A percentile compares a stretch with the other conserved stretches of the same genome.
Evolutionary conservation across 1,140 invertebrate species (phyloP).

Genomic region (Cotesia chilonis): DNA sequence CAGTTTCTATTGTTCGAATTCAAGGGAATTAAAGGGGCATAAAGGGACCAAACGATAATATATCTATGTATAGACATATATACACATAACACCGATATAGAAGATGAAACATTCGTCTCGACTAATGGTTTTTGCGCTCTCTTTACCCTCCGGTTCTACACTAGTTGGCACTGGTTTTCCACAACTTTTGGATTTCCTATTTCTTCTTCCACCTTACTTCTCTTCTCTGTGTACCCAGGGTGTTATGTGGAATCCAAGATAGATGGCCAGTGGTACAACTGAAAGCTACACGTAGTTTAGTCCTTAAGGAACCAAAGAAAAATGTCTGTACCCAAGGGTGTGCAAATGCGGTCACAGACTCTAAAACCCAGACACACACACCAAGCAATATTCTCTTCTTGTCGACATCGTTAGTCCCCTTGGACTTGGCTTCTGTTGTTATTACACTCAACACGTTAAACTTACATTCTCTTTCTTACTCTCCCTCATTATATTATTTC

Average conservation of each 20-base stretch:
- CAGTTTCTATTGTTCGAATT: constrained; percentile 31
- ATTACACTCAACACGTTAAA: neutral
- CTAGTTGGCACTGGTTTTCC: neutral
- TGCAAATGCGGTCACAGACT: constrained; percentile 25
- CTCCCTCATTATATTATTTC: no score
- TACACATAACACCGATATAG: neutral
- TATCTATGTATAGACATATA: constrained; percentile 2
- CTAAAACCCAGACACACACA: constrained; percentile 6
- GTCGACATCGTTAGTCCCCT: constrained; percentile 6
- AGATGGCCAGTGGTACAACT: constrained; percentile 1
- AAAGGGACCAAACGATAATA: neutral
- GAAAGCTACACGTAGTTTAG: neutral
- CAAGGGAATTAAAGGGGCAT: constrained; percentile 1
- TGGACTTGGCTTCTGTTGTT: neutral
- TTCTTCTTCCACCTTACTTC: neutral
- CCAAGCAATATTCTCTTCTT: no score
- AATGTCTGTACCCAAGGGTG: constrained; percentile 11
- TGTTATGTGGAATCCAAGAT: constrained; percentile 4
- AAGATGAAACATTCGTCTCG: constrained; percentile 24
- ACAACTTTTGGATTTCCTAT: constrained; percentile 22
- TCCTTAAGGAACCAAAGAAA: constrained; percentile 1
- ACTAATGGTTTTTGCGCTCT: constrained; percentile 17
- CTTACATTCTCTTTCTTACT: neutral
- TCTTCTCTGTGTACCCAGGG: neutral
- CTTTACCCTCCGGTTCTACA: neutral